A percentile compares a stretch with the other conserved stretches of the same genome.
Conservation (phyloP, 1,140 invertebrate species). For the Lasioglossum baleicum region DNA sequence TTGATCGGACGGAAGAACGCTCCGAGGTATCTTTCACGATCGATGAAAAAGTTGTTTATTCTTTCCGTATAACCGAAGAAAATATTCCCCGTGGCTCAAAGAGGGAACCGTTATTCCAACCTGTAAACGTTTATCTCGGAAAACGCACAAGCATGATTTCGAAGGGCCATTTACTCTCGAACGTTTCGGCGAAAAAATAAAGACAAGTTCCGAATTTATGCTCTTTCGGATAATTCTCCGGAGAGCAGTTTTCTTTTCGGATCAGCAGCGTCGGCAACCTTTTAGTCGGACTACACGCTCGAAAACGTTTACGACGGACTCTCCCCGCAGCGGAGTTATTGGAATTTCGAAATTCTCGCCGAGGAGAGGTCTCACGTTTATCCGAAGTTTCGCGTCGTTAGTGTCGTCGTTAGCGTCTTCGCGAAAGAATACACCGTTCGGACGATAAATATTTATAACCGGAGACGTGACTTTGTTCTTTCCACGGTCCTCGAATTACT, state of each 20-base stretch:
- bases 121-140: too few species aligned
- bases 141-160: too few species aligned
- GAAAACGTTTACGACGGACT: not conserved
- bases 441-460: conserved; percentile 1
- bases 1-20: too few species aligned
- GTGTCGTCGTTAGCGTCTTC: not conserved
- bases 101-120: too few species aligned
- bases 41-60: too few species aligned
- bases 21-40: too few species aligned
- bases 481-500: not conserved
- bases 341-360: not conserved
- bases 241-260: too few species aligned
- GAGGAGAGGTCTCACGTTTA: not conserved
- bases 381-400: not conserved
- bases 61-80: too few species aligned
- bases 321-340: not conserved
- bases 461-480: not conserved
- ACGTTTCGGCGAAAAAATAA: too few species aligned
- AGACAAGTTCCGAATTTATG: too few species aligned
- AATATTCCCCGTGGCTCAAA: too few species aligned
- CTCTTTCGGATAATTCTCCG: too few species aligned
- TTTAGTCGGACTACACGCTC: not conserved
- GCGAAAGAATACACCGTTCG: not conserved
- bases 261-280: not conserved
- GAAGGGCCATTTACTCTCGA: not conserved